phyloP scores from a whole-genome alignment of 1,140 invertebrate species.

The Hesperophylax magnus region DNA sequence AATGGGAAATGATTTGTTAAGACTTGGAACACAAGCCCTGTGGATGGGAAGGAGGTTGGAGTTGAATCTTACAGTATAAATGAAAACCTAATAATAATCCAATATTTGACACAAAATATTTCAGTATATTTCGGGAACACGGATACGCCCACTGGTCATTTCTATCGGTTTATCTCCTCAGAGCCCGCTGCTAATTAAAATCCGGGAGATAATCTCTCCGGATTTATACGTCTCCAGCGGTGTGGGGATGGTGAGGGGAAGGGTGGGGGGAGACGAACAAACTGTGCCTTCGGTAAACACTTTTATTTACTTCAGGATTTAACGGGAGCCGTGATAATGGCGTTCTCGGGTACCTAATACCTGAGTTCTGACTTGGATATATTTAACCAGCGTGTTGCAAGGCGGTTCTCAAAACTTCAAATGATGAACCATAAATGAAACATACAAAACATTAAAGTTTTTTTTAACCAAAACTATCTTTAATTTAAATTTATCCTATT shows the following conservation, averaged over 20 bases:
- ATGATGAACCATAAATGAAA: background rate
- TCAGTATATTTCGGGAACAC: background rate
- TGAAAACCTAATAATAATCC: no score
- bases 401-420: background rate
- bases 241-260: background rate
- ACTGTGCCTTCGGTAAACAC: slow-evolving; percentile 25
- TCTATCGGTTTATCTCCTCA: background rate
- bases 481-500: no score
- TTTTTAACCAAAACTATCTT: no score
- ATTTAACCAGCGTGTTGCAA: background rate
- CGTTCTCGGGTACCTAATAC: background rate
- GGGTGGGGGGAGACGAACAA: slow-evolving; percentile 4
- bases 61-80: no score
- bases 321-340: slow-evolving; percentile 19
- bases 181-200: slow-evolving; percentile 9
- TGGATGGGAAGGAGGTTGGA: no score
- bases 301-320: slow-evolving; percentile 29
- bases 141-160: background rate
- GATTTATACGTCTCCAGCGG: background rate
- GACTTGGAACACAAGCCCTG: no score
- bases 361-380: background rate
- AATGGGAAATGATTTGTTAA: no score
- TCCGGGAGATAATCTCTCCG: slow-evolving; percentile 17
- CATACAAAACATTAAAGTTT: background rate
- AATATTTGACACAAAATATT: no score